Conservation (phyloP, 2,888 invertebrate genomes). For the Drosophila recens region DNA sequence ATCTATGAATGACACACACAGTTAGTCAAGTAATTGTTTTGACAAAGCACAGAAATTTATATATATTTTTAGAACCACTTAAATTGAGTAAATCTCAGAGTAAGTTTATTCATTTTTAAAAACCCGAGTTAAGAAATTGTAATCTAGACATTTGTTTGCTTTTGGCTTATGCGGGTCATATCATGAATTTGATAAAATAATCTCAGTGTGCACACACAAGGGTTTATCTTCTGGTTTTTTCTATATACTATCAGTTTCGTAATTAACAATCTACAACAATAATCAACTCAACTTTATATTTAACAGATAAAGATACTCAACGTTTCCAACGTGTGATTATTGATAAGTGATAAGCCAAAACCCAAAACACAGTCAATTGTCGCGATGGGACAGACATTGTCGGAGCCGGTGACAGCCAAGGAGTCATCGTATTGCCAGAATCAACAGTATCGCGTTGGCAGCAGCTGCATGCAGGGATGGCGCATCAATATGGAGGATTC, state of each 20-base stretch:
- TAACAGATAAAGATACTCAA: constrained; percentile 46
- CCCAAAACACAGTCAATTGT: background rate
- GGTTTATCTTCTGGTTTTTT: constrained; percentile 33
- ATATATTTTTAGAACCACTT: too few relatives aligned
- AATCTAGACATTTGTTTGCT: constrained; percentile 57
- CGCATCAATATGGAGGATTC: constrained; percentile 99
- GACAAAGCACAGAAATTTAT: too few relatives aligned
- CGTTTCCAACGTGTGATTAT: constrained; percentile 6
- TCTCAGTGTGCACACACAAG: constrained; percentile 37
- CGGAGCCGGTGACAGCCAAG: constrained; percentile 97
- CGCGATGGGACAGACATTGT: constrained; percentile 97
- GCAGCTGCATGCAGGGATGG: constrained; percentile 99
- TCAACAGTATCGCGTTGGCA: constrained; percentile 90
- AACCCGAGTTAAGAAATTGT: background rate
- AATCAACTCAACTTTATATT: background rate
- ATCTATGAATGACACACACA: too few relatives aligned
- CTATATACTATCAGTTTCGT: constrained; percentile 12
- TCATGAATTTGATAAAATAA: constrained; percentile 65
- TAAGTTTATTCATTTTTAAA: too few relatives aligned
- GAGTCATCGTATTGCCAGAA: constrained; percentile 93
- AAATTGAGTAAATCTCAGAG: too few relatives aligned
- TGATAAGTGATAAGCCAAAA: constrained; percentile 50
- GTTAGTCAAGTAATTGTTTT: too few relatives aligned
- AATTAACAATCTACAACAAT: constrained; percentile 33
- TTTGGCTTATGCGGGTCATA: constrained; percentile 55